phyloP scores from a whole-genome alignment of 2,888 invertebrate species.

The Nephrocerus scutellatus region DNA sequence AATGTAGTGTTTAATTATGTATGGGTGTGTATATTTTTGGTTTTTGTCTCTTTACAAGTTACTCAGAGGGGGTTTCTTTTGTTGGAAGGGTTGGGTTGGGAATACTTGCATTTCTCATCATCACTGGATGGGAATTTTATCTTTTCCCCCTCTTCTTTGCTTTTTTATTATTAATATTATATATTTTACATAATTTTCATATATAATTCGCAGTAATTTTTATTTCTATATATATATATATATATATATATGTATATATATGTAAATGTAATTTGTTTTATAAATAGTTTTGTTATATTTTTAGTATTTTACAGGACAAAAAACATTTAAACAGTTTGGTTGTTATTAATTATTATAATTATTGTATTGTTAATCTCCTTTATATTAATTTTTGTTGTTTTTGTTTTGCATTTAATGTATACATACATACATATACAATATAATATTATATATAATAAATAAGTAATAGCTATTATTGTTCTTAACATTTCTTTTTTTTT shows the following conservation, averaged over 20 bases:
- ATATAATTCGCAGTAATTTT: constrained; percentile 15
- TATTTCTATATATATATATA: constrained; percentile 4
- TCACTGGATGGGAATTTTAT: no score
- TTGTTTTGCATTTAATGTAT: constrained; percentile 25
- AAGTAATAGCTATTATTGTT: constrained; percentile 49
- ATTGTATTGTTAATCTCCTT: constrained; percentile 9
- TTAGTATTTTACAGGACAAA: constrained; percentile 48
- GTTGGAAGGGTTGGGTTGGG: no score
- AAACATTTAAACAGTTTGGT: constrained; percentile 38
- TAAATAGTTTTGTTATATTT: no score
- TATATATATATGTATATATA: constrained; percentile 3
- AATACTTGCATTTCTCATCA: no score
- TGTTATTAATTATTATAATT: constrained; percentile 10
- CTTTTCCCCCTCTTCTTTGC: no score
- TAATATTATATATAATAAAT: constrained; percentile 44
- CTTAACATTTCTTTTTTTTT: constrained; percentile 44
- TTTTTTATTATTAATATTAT: neutral
- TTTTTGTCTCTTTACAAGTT: constrained; percentile 22
- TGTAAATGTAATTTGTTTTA: constrained; percentile 25
- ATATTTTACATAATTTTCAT: constrained; percentile 14
- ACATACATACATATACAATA: constrained; percentile 25
- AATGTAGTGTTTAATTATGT: no score
- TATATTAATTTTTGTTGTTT: constrained; percentile 28
- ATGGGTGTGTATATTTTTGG: constrained; percentile 20
- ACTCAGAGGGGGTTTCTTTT: constrained; percentile 15